Conservation (phyloP, 2,797 vertebrate genomes). For the Pagetopsis macropterus region DNA sequence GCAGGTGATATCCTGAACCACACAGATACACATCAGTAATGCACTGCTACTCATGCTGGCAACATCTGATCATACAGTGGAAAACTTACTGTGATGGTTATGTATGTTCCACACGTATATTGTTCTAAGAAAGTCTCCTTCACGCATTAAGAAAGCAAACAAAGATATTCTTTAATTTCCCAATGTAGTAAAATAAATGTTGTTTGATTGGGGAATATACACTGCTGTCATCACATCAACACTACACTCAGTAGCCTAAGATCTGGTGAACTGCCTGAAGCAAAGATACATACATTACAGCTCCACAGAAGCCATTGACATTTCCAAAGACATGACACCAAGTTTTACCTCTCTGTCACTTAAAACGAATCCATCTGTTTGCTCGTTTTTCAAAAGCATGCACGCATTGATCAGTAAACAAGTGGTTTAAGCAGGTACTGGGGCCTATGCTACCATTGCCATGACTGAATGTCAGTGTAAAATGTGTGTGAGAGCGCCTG, state of each 20-base stretch:
- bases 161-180: neutral
- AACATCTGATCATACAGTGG: neutral
- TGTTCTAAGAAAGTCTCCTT: neutral
- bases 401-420: slow-evolving; percentile 27
- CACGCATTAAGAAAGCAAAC: neutral
- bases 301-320: neutral
- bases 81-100: neutral
- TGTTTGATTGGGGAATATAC: slow-evolving; percentile 3
- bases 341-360: slow-evolving; percentile 2
- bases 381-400: neutral
- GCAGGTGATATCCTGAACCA: slow-evolving; percentile 10
- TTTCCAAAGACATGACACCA: slow-evolving; percentile 1
- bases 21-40: slow-evolving; percentile 12
- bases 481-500: slow-evolving; percentile 5
- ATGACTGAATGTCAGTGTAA: slow-evolving; percentile 28
- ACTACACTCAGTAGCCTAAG: neutral
- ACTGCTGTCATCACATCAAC: slow-evolving; percentile 27
- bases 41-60: slow-evolving; percentile 28
- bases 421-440: slow-evolving; percentile 15
- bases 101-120: neutral
- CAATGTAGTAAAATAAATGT: neutral
- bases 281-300: slow-evolving; percentile 25
- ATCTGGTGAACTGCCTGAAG: slow-evolving; percentile 34
- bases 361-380: neutral
- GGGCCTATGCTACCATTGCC: slow-evolving; percentile 45